phyloP scores from a whole-genome alignment of 2,888 invertebrate genomes.

The Cylloceria caligata region DNA sequence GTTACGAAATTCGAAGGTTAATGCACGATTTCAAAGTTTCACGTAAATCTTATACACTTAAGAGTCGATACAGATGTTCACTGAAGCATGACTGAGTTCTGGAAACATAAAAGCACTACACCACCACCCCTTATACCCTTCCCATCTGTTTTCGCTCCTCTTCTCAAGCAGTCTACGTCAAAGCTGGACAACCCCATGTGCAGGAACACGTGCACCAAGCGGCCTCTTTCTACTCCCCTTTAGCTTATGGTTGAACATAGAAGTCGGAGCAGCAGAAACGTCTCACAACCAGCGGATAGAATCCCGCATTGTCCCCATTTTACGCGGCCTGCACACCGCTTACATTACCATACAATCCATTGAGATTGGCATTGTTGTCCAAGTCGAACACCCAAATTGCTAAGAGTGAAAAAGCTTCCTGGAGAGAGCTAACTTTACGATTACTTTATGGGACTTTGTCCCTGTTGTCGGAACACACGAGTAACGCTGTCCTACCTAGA shows the following conservation, averaged over 20 bases:
- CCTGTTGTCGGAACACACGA: background rate
- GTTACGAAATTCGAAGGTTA: constrained; percentile 28
- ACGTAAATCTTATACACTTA: constrained; percentile 31
- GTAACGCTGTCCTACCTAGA: too few relatives aligned
- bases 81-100: constrained; percentile 8
- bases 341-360: constrained; percentile 67
- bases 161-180: background rate
- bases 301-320: constrained; percentile 11
- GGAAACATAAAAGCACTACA: constrained; percentile 3
- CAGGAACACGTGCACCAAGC: constrained; percentile 34
- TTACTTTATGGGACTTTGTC: background rate
- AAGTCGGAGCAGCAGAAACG: background rate
- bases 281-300: background rate
- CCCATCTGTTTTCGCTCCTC: background rate
- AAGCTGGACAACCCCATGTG: constrained; percentile 18
- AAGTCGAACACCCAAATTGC: constrained; percentile 50
- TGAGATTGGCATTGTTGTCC: constrained; percentile 69
- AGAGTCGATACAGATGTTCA: constrained; percentile 52
- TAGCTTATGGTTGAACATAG: background rate
- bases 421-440: constrained; percentile 43
- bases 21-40: constrained; percentile 39
- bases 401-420: background rate
- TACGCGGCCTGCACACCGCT: constrained; percentile 36
- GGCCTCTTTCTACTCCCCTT: background rate
- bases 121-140: background rate